Evolutionary conservation across 1,140 invertebrate genomes (phyloP).

Genomic region (Euwallacea similis): DNA sequence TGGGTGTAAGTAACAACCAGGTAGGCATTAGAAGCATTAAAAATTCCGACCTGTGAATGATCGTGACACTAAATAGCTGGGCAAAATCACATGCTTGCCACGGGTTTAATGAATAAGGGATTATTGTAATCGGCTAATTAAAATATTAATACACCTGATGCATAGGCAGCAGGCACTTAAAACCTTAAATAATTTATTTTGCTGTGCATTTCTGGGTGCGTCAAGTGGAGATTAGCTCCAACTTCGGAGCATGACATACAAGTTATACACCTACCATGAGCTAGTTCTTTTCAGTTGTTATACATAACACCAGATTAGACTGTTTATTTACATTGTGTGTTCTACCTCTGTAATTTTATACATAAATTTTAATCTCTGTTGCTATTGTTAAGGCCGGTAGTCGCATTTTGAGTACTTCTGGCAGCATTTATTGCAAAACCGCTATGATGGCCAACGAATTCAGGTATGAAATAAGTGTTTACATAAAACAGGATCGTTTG

Average conservation of each 20-base stretch:
- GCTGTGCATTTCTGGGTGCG: slow-evolving; percentile 22
- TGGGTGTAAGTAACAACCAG: slow-evolving; percentile 7
- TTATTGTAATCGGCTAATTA: slow-evolving; percentile 36
- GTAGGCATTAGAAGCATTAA: slow-evolving; percentile 4
- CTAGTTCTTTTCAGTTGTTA: slow-evolving; percentile 32
- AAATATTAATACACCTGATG: slow-evolving; percentile 35
- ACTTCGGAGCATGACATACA: slow-evolving; percentile 29
- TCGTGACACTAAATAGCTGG: slow-evolving; percentile 25
- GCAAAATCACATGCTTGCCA: slow-evolving; percentile 23
- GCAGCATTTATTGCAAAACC: too few relatives aligned
- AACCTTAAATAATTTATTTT: slow-evolving; percentile 28
- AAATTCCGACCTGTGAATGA: slow-evolving; percentile 15
- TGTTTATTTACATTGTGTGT: slow-evolving; percentile 21
- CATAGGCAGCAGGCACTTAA: slow-evolving; percentile 25
- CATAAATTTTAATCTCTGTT: slow-evolving; percentile 10
- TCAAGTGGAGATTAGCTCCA: slow-evolving; percentile 28
- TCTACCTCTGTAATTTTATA: slow-evolving; percentile 31
- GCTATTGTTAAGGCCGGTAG: background rate
- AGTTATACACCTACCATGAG: slow-evolving; percentile 32
- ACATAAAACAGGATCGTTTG: slow-evolving; percentile 12
- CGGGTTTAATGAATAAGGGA: slow-evolving; percentile 31
- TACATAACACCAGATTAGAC: slow-evolving; percentile 33
- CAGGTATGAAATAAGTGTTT: slow-evolving; percentile 1
- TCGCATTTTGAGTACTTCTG: too few relatives aligned
- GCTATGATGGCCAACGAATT: too few relatives aligned